Evolutionary conservation across 1,140 invertebrate species (phyloP).

Genomic region (Apis florea): DNA sequence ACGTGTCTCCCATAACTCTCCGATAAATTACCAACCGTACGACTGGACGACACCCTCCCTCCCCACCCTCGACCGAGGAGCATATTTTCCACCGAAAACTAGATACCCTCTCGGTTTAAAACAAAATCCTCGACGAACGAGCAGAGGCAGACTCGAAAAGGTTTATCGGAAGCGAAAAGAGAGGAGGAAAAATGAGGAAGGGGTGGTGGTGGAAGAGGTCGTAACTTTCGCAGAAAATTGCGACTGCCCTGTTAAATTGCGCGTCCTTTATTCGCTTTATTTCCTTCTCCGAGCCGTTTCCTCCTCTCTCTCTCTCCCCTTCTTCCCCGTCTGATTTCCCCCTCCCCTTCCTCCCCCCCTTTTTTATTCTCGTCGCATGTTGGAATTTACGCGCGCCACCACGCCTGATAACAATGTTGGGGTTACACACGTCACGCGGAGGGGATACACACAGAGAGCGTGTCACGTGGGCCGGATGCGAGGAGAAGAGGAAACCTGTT

Average conservation of each 20-base stretch:
- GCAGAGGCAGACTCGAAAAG: neutral
- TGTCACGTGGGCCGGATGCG: neutral
- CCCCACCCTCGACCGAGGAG: neutral
- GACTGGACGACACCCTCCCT: too few relatives aligned
- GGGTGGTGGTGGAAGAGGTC: conserved; percentile 16
- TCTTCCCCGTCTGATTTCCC: neutral
- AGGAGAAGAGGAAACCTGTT: neutral
- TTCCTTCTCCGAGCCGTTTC: conserved; percentile 16
- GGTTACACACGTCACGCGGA: neutral
- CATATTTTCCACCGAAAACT: neutral
- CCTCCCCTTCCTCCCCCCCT: neutral
- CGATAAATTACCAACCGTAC: neutral
- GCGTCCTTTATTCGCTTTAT: conserved; percentile 30
- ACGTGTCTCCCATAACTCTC: too few relatives aligned
- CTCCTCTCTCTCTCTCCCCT: too few relatives aligned
- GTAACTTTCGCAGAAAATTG: conserved; percentile 41
- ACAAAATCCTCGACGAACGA: neutral
- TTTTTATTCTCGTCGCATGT: neutral
- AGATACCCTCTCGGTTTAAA: neutral
- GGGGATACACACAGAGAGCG: neutral
- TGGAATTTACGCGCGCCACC: conserved; percentile 3
- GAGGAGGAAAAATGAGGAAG: neutral
- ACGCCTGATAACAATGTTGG: conserved; percentile 34
- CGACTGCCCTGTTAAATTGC: conserved; percentile 25
- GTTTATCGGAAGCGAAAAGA: neutral